Conservation (phyloP, 2,113 vertebrate genomes). For the Sialia sialis region DNA sequence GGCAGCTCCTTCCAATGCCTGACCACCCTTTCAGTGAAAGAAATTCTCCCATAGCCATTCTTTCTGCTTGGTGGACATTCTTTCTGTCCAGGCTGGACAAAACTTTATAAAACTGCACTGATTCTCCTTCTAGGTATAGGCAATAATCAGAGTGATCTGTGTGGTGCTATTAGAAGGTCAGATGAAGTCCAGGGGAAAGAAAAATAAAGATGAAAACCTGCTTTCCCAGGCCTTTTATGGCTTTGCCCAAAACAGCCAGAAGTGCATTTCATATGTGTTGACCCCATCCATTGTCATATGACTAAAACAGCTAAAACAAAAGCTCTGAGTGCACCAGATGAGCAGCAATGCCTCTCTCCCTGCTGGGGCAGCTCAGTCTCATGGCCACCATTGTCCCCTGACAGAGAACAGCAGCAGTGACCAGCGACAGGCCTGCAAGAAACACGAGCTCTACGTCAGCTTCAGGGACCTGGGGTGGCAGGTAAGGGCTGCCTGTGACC, state of each 20-base stretch:
- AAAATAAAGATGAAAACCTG: accelerated
- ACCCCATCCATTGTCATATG: background rate
- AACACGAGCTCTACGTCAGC: constrained; percentile 95
- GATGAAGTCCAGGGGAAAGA: accelerated
- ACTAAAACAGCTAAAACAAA: background rate
- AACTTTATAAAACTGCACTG: background rate
- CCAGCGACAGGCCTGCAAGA: constrained; percentile 94
- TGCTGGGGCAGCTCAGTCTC: background rate
- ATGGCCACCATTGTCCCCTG: background rate
- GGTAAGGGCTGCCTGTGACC: constrained; percentile 67
- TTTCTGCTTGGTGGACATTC: background rate
- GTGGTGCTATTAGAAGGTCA: background rate
- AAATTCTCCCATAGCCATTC: background rate
- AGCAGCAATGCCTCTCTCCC: background rate
- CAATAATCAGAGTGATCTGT: background rate
- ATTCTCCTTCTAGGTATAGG: background rate
- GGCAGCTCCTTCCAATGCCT: background rate
- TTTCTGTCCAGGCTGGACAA: background rate
- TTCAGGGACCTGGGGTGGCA: constrained; percentile 97
- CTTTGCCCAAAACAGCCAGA: background rate
- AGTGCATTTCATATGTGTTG: background rate
- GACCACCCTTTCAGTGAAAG: background rate
- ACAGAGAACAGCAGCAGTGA: constrained; percentile 92
- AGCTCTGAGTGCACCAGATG: accelerated
- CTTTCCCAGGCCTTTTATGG: background rate